A percentile compares a stretch with the other conserved stretches of the same genome.
phyloP scores from a whole-genome alignment of 2,113 vertebrate genomes.

The Henicopernis longicauda region DNA sequence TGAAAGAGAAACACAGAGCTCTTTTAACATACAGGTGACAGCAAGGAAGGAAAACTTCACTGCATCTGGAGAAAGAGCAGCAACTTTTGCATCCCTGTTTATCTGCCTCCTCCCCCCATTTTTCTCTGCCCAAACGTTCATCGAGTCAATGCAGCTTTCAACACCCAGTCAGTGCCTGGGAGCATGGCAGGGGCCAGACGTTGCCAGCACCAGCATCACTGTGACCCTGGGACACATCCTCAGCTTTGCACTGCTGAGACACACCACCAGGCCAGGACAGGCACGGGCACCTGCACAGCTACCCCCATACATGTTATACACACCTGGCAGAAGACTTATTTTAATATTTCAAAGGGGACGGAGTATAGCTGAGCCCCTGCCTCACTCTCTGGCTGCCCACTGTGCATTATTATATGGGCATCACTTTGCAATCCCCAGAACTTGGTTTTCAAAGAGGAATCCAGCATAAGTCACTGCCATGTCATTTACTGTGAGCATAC shows the following conservation, averaged over 20 bases:
- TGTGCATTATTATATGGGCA: not conserved
- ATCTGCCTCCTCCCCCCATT: not conserved
- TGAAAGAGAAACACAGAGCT: not conserved
- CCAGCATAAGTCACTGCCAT: not conserved
- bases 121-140: not conserved
- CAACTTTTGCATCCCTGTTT: not conserved
- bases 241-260: fast-evolving
- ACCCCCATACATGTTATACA: fast-evolving
- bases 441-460: not conserved
- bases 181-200: not conserved
- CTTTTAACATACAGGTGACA: not conserved
- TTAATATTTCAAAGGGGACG: not conserved
- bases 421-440: not conserved
- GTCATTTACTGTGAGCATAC: not conserved
- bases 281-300: not conserved
- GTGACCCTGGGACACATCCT: fast-evolving
- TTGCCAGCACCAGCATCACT: fast-evolving
- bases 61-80: not conserved
- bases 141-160: fast-evolving
- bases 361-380: not conserved
- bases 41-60: not conserved
- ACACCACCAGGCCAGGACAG: not conserved
- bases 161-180: no score
- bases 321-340: not conserved
- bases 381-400: not conserved